phyloP scores from a whole-genome alignment of 2,113 vertebrate species.

The Daboia siamensis region DNA sequence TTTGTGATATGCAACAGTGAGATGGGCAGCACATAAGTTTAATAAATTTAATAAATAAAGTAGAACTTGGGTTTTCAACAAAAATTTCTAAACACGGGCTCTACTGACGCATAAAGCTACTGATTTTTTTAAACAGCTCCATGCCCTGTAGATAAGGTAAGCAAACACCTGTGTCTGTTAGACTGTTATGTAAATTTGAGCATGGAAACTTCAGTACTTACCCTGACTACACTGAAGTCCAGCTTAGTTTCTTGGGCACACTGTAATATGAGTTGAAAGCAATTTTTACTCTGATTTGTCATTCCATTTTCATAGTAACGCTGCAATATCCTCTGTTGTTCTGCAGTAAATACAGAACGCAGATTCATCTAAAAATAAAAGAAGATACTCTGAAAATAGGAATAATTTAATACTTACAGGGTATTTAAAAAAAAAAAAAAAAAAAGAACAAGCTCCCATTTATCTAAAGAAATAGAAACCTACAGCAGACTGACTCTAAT shows the following conservation, averaged over 20 bases:
- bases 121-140: slow-evolving; percentile 34
- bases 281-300: slow-evolving; percentile 99
- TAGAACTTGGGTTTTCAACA: not conserved
- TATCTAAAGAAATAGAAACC: not conserved
- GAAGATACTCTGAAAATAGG: slow-evolving; percentile 71
- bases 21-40: not conserved
- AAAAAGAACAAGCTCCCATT: slow-evolving; percentile 39
- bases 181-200: slow-evolving; percentile 49
- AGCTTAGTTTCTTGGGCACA: slow-evolving; percentile 98
- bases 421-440: slow-evolving; percentile 16
- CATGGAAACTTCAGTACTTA: slow-evolving; percentile 75
- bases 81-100: not conserved
- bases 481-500: slow-evolving; percentile 18
- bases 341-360: slow-evolving; percentile 95
- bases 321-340: slow-evolving; percentile 96
- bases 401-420: slow-evolving; percentile 53
- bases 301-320: slow-evolving; percentile 98
- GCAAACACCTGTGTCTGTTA: slow-evolving; percentile 52
- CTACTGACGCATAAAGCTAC: slow-evolving; percentile 32
- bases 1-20: not conserved
- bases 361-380: slow-evolving; percentile 95
- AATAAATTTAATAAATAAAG: not conserved
- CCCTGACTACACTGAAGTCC: slow-evolving; percentile 98
- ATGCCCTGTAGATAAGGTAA: slow-evolving; percentile 42
- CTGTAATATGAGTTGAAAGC: slow-evolving; percentile 98